These are phyloP conservation scores for Dynastes grantii DNA, from an alignment of 2,888 invertebrate genomes.

Conservation along the genomic window DNA sequence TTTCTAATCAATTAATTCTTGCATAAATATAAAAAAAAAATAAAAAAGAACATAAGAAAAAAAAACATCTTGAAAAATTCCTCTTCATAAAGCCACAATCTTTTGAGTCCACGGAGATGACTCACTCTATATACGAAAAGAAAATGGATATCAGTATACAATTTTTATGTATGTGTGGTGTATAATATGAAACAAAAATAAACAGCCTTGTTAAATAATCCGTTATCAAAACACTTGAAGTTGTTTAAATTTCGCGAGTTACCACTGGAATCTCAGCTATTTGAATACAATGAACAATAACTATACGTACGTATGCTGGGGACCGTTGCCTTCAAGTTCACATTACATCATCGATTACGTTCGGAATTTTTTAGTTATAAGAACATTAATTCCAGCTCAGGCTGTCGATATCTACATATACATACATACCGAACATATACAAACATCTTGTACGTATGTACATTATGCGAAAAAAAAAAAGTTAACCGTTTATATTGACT, in stretches of 20 bases:
- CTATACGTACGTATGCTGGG: background rate
- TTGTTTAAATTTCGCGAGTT: background rate
- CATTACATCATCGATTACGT: constrained; percentile 16
- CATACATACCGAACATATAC: background rate
- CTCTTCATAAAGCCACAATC: no score
- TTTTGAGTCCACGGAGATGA: no score
- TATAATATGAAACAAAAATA: no score
- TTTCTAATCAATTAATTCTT: no score
- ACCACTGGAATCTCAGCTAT: constrained; percentile 7
- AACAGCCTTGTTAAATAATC: no score
- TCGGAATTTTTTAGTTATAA: constrained; percentile 4
- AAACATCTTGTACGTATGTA: background rate
- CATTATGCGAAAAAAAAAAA: background rate
- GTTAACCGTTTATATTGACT: background rate
- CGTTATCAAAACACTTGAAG: no score
- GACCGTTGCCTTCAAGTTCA: background rate
- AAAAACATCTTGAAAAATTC: no score
- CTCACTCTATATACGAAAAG: no score
- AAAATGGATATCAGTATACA: no score
- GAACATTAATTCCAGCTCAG: background rate
- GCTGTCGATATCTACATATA: background rate
- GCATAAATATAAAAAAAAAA: no score
- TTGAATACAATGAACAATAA: constrained; percentile 21
- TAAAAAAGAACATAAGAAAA: no score
- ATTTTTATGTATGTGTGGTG: no score